Evolutionary conservation across 2,113 vertebrate species (phyloP), one percentile per base, ranked within the genome.

Genomic region (Solenodon paradoxus): DNA sequence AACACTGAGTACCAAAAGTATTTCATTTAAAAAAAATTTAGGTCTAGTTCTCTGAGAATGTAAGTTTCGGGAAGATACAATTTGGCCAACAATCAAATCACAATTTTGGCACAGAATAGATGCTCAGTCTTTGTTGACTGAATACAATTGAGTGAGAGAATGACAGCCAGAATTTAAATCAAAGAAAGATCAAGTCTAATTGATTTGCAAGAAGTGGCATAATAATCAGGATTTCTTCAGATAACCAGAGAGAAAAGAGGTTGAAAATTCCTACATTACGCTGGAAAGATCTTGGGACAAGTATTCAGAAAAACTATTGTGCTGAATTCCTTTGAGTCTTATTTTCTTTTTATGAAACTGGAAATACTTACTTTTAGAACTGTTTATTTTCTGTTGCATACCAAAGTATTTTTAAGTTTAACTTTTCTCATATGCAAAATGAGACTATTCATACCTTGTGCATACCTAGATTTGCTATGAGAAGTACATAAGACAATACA

Each of bases 291-390:
- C 24, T 13, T 28, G 19, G 28, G 20, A 55, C 3, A 15, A n/a
- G 22, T 53, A 68, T 47, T 53, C 24, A 66, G 64, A 32, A 84
- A 96, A 84, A 12, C 63, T 42, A 35, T 74, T 85, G 82, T 45
- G 26, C 28, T 64, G 45, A 80, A 92, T 7, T 38, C 57, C 35
- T 80, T 74, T 35, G 13, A 80, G 45, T 12, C 40, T 74, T 61
- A 30, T 22, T 51, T 35, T 68, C 26, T 63, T 71, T 89, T 61
- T 63, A 42, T 38, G 8, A 63, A 24, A 63, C 66, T 88, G 24
- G 28, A 94, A 74, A 92, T 42, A 51, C 16, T 80, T 75, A 69
- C n/a, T 20, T 72, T 96, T 93, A 45, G 74, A 24, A 92, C 22
- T 63, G 11, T 22, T 92, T 82, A 17, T 75, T 82, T 94, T 88